These are phyloP conservation scores for Drosophila sucinea DNA, from an alignment of 1,140 invertebrate species.

Conservation along the genomic window DNA sequence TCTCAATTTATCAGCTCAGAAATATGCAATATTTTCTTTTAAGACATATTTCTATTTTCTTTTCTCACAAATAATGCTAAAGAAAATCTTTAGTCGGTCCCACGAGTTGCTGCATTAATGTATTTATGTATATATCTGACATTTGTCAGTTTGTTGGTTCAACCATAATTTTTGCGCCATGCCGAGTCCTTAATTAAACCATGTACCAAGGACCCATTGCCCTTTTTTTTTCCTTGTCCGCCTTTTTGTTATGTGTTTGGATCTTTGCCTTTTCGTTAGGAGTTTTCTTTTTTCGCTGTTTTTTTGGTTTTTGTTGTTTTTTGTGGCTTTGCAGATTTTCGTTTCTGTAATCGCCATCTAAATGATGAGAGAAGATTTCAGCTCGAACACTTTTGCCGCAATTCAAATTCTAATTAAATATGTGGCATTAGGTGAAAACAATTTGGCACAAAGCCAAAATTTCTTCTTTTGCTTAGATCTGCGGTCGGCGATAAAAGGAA, in stretches of 20 bases:
- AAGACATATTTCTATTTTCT: constrained; percentile 15
- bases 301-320: constrained; percentile 29
- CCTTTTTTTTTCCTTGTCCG: constrained; percentile 39
- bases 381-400: constrained; percentile 33
- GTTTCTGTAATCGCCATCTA: constrained; percentile 61
- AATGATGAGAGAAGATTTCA: constrained; percentile 61
- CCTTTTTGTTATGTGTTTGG: constrained; percentile 21
- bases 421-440: constrained; percentile 60
- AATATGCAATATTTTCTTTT: too few species aligned
- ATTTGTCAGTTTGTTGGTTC: constrained; percentile 20
- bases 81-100: not conserved
- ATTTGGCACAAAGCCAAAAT: constrained; percentile 45
- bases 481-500: constrained; percentile 41
- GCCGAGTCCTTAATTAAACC: constrained; percentile 59
- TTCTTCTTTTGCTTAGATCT: constrained; percentile 44
- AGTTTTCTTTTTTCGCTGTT: constrained; percentile 7
- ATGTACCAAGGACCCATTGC: constrained; percentile 52
- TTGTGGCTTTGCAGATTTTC: not conserved
- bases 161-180: constrained; percentile 26
- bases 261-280: constrained; percentile 13
- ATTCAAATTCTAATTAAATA: constrained; percentile 50
- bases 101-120: not conserved
- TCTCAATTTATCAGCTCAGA: too few species aligned
- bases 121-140: constrained; percentile 6
- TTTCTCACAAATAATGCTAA: not conserved